These are phyloP conservation scores for Pelusios castaneus DNA, from an alignment of 2,113 vertebrate species.

Conservation along the genomic window DNA sequence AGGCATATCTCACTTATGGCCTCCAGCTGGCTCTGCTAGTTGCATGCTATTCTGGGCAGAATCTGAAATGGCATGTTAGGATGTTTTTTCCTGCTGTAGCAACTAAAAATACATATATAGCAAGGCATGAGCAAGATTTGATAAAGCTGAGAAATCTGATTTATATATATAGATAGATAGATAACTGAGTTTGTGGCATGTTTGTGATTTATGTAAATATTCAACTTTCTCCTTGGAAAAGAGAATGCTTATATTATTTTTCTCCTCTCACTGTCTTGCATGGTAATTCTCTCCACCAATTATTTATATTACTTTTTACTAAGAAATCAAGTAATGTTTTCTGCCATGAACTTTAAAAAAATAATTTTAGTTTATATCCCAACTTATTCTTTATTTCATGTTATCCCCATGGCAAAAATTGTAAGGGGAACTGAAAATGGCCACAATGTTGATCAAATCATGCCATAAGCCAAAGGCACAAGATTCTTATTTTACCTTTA, in stretches of 20 bases:
- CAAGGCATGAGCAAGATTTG: slow-evolving; percentile 3
- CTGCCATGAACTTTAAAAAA: neutral
- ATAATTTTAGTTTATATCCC: neutral
- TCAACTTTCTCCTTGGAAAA: neutral
- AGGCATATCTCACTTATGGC: neutral
- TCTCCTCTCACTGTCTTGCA: neutral
- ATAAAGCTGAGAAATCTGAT: neutral
- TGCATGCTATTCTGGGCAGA: neutral
- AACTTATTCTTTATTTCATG: neutral
- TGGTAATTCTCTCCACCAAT: neutral
- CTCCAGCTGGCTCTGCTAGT: neutral
- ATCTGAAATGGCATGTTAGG: neutral
- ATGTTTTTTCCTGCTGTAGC: neutral
- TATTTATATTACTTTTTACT: neutral
- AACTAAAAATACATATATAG: slow-evolving; percentile 10
- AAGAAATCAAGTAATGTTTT: neutral
- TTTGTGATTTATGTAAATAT: neutral
- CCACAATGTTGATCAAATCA: neutral
- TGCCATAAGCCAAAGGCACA: neutral
- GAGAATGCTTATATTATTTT: neutral
- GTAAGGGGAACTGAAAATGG: neutral
- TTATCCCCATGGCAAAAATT: neutral
- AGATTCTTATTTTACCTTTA: neutral
- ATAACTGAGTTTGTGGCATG: neutral
- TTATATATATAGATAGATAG: neutral